phyloP scores from a whole-genome alignment of 2,888 invertebrate species.

The Arrhopalites spinosus region DNA sequence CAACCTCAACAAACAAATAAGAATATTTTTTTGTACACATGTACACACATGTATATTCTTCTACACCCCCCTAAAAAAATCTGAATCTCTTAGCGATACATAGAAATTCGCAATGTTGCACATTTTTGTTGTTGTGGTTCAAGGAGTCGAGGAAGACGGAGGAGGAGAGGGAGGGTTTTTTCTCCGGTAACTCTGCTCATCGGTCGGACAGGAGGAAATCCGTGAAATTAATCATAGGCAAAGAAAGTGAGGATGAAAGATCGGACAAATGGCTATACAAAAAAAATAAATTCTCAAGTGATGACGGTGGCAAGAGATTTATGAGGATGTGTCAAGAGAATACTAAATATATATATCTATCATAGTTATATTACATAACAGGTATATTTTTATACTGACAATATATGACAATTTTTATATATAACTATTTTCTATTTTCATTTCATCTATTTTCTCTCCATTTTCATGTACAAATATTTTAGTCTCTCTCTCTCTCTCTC shows the following conservation, averaged over 20 bases:
- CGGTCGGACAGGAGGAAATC: conserved; percentile 35
- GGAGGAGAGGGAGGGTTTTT: neutral
- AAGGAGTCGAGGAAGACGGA: neutral
- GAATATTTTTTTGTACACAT: too few relatives aligned
- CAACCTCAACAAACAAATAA: too few relatives aligned
- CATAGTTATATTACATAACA: too few relatives aligned
- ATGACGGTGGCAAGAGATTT: conserved; percentile 17
- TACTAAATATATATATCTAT: conserved; percentile 14
- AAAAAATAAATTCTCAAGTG: neutral
- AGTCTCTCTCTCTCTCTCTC: neutral
- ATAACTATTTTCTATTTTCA: neutral
- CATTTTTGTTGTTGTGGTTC: too few relatives aligned
- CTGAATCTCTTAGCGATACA: too few relatives aligned
- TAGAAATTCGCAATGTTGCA: neutral
- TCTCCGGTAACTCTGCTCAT: neutral
- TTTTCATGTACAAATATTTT: neutral
- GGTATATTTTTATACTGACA: too few relatives aligned
- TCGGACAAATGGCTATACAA: conserved; percentile 27
- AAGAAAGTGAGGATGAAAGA: conserved; percentile 30
- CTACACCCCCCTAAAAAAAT: too few relatives aligned
- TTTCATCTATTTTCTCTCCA: neutral
- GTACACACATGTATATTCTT: too few relatives aligned
- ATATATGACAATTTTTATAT: too few relatives aligned
- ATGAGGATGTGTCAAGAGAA: conserved; percentile 9
- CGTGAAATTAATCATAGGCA: conserved; percentile 34